Percentiles rank a stretch among this genome's conserved stretches.
phyloP scores from a whole-genome alignment of 2,888 invertebrate species.

The Axea sp. region DNA sequence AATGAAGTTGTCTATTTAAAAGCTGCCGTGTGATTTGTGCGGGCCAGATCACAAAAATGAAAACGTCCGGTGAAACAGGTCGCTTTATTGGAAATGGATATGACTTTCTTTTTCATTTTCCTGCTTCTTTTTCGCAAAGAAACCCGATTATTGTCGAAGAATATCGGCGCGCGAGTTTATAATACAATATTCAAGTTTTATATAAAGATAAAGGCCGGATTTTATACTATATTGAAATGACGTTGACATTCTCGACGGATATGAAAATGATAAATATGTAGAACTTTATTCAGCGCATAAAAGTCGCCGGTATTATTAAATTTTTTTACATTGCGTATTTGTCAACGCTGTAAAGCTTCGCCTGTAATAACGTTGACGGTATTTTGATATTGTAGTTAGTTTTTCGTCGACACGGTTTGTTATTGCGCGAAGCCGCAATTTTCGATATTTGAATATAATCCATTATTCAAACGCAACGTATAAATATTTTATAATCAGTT shows the following conservation, averaged over 20 bases:
- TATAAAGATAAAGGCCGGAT: conserved; percentile 30
- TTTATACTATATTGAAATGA: conserved; percentile 21
- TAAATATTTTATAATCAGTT: conserved; percentile 47
- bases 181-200: conserved; percentile 25
- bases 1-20: conserved; percentile 59
- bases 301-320: conserved; percentile 8
- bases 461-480: conserved; percentile 26
- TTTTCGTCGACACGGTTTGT: too few relatives aligned
- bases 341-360: conserved; percentile 11
- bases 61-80: conserved; percentile 23
- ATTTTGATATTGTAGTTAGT: neutral
- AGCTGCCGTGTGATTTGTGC: conserved; percentile 40
- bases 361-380: neutral
- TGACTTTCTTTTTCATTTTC: neutral
- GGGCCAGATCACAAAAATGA: conserved; percentile 41
- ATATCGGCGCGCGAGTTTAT: conserved; percentile 10
- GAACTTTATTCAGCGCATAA: conserved; percentile 13
- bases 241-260: conserved; percentile 20
- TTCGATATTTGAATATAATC: conserved; percentile 31
- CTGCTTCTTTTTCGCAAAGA: neutral
- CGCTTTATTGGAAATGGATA: conserved; percentile 24
- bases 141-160: conserved; percentile 10
- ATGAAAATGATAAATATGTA: conserved; percentile 30
- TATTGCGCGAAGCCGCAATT: conserved; percentile 14
- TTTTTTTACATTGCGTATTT: conserved; percentile 21